phyloP scores from a whole-genome alignment of 2,888 invertebrate species.

The Matsumyia berberina region DNA sequence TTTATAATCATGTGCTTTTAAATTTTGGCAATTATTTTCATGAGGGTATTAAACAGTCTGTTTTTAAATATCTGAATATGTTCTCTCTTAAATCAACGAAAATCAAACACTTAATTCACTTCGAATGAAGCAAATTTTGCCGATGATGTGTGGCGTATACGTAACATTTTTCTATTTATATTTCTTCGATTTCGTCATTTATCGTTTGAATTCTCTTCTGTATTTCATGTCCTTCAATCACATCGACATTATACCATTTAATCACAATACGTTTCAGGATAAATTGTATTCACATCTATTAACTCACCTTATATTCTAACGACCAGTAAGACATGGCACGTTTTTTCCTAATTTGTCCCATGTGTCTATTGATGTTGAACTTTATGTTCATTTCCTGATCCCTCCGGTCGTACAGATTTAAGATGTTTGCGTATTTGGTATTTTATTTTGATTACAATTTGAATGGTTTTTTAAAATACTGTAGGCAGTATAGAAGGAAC shows the following conservation, averaged over 20 bases:
- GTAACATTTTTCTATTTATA: background rate
- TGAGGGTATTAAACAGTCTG: too few species aligned
- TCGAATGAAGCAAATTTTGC: background rate
- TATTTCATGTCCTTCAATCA: slow-evolving; percentile 1
- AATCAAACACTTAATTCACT: background rate
- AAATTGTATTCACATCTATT: background rate
- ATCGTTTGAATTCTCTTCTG: background rate
- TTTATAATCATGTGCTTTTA: too few species aligned
- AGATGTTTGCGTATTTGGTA: background rate
- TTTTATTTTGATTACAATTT: background rate
- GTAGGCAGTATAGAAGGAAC: too few species aligned
- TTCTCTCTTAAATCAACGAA: too few species aligned
- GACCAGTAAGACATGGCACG: background rate
- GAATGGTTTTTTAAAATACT: background rate
- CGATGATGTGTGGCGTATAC: background rate
- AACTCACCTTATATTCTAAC: background rate
- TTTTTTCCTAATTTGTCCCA: background rate
- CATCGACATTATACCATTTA: background rate
- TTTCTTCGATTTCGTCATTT: background rate
- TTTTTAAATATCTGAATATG: too few species aligned
- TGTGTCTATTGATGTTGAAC: slow-evolving; percentile 2
- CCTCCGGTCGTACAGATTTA: background rate
- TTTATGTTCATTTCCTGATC: background rate
- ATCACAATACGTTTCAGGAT: background rate
- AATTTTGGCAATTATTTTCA: too few species aligned